Percentiles rank a stretch among this genome's conserved stretches.
These are phyloP conservation scores for Achatina immaculata DNA, from an alignment of 1,140 invertebrate genomes.

Conservation along the genomic window DNA sequence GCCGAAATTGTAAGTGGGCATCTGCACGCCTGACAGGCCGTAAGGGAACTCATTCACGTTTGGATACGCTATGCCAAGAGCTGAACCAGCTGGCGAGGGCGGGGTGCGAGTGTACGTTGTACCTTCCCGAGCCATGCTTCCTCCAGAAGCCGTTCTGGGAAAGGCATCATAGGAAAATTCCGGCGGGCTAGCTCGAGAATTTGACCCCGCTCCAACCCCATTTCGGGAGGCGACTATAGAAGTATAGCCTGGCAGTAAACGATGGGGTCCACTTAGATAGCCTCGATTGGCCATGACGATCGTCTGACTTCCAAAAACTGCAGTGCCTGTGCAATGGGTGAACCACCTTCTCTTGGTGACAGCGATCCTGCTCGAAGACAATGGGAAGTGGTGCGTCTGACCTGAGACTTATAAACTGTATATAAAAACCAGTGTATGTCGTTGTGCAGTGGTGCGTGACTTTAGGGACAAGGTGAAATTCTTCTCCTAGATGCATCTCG, in stretches of 20 bases:
- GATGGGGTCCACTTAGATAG: conserved; percentile 21
- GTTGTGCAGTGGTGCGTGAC: not conserved
- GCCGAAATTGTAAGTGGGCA: conserved; percentile 64
- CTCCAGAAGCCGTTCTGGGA: conserved; percentile 11
- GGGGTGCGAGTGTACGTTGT: conserved; percentile 14
- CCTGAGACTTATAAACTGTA: not conserved
- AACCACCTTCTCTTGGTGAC: no score
- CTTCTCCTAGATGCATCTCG: conserved; percentile 11
- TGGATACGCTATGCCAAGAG: conserved; percentile 9
- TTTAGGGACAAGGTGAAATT: not conserved
- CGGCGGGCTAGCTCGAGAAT: conserved; percentile 8
- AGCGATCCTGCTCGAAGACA: not conserved
- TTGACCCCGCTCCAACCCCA: not conserved
- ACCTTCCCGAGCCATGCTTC: not conserved
- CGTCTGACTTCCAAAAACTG: not conserved
- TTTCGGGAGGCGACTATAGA: not conserved
- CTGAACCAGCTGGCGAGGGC: conserved; percentile 21
- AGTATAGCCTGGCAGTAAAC: conserved; percentile 24
- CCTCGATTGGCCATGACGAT: conserved; percentile 30
- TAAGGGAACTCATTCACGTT: conserved; percentile 57
- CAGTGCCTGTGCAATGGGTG: not conserved
- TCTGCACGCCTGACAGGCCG: conserved; percentile 62
- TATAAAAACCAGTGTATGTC: not conserved
- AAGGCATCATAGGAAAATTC: conserved; percentile 26
- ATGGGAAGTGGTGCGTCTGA: not conserved